Percentiles rank a stretch among this genome's conserved stretches.
Conservation (phyloP, 2,797 vertebrate genomes). For the Gambusia yucatana region DNA sequence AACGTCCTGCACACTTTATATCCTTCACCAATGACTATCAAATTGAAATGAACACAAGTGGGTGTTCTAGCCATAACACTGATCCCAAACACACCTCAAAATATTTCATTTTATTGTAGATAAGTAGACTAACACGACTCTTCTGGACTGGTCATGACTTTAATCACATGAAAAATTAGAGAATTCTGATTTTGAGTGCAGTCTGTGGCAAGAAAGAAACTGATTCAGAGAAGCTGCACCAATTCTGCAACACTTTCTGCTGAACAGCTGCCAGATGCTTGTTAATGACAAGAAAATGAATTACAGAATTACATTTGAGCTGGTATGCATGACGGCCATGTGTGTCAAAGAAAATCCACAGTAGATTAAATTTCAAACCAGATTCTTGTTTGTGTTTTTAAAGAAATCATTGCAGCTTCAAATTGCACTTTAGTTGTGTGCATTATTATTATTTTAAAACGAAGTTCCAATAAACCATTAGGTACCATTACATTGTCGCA, state of each 20-base stretch:
- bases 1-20: not conserved
- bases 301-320: not conserved
- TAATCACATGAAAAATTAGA: not conserved
- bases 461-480: not conserved
- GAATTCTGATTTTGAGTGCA: not conserved
- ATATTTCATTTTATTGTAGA: not conserved
- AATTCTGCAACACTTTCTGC: not conserved
- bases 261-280: not conserved
- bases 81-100: not conserved
- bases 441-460: not conserved
- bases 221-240: not conserved
- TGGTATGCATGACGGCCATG: not conserved
- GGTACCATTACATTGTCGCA: not conserved
- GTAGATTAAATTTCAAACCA: not conserved
- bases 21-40: not conserved
- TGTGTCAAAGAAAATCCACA: not conserved
- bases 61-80: not conserved
- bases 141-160: not conserved
- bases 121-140: not conserved
- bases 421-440: not conserved
- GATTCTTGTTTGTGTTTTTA: not conserved
- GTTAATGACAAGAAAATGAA: not conserved
- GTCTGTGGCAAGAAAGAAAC: not conserved
- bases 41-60: not conserved
- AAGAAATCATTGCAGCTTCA: not conserved